A percentile compares a stretch with the other conserved stretches of the same genome.
Conservation (phyloP, 2,888 invertebrate genomes). For the Isoperla grammatica region DNA sequence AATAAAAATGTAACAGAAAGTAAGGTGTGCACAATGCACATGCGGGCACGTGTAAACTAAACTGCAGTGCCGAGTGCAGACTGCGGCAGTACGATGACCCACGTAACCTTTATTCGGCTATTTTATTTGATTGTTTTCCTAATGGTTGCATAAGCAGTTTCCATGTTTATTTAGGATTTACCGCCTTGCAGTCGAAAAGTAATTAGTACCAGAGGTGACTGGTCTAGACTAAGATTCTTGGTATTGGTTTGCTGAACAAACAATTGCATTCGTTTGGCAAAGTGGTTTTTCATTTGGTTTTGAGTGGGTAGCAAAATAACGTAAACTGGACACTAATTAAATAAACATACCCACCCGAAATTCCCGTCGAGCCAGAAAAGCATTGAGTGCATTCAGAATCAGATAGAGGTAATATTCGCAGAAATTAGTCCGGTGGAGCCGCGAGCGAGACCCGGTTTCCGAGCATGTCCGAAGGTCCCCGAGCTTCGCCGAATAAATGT, state of each 20-base stretch:
- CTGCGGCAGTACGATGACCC: not conserved
- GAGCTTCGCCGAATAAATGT: no score
- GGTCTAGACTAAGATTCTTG: not conserved
- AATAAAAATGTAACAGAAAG: no score
- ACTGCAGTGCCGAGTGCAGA: no score
- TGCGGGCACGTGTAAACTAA: no score
- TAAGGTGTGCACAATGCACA: no score
- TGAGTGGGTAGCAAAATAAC: slow-evolving; percentile 8
- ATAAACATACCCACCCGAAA: slow-evolving; percentile 19
- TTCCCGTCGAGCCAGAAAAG: not conserved
- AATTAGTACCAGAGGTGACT: not conserved
- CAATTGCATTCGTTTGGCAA: slow-evolving; percentile 12
- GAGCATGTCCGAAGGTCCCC: no score
- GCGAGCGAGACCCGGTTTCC: no score
- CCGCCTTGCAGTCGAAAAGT: not conserved
- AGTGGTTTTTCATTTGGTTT: slow-evolving; percentile 17
- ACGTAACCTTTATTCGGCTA: not conserved
- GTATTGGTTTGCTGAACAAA: not conserved
- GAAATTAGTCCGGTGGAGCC: no score
- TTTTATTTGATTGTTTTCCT: slow-evolving; percentile 2
- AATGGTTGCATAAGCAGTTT: slow-evolving; percentile 8
- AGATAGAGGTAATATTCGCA: not conserved
- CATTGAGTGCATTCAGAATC: not conserved
- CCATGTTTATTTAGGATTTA: slow-evolving; percentile 1
- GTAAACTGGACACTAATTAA: slow-evolving; percentile 16